Evolutionary conservation across 1,140 invertebrate genomes (phyloP), one percentile per base, ranked within the genome.

Genomic region (Drosophila repleta): DNA sequence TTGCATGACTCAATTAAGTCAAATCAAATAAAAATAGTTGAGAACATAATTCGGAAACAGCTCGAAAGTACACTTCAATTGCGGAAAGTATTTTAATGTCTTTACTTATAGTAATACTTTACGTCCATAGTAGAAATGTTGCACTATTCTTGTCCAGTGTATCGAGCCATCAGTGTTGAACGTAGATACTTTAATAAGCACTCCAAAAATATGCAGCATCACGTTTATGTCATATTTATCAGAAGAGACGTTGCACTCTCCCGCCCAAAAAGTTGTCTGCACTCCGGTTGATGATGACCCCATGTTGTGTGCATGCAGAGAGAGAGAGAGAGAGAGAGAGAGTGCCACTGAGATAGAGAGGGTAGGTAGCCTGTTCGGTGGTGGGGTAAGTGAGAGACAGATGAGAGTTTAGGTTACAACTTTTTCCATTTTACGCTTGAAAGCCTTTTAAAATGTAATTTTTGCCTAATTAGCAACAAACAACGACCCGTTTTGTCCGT

Each of bases 401-500:
- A 20, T 60, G 32, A 51, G 74, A 68, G 63, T 56, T 73, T 53
- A 29, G 60, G 63, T 43, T 70, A 49, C 67, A 87, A 87, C 78
- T 87, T 87, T 87, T 88, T 88, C 67, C 82, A 87, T 87, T 87
- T 88, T 78, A 75, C 83, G 79, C 83, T 88, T 65, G 78, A 82
- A 77, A 75, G 70, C 70, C 74, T 82, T 87, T 87, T 78, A 87
- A 87, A 87, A 88, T 87, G 83, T 82, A 87, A 87, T 87, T 87
- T 87, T 87, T 87, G 83, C 78, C 78, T 87, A 87, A 87, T 87
- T 87, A 87, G 83, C 82, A 87, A 88, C 78, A 87, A 87, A 88
- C 83, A 87, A 88, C 58, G 63, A 71, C 52, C 49, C 58, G 37
- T 45, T 57, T 18, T 37, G 20, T 39, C 29, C 21, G 53, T 43